These are phyloP conservation scores for Malacoraja senta DNA, from an alignment of 2,797 vertebrate species.

Conservation along the genomic window DNA sequence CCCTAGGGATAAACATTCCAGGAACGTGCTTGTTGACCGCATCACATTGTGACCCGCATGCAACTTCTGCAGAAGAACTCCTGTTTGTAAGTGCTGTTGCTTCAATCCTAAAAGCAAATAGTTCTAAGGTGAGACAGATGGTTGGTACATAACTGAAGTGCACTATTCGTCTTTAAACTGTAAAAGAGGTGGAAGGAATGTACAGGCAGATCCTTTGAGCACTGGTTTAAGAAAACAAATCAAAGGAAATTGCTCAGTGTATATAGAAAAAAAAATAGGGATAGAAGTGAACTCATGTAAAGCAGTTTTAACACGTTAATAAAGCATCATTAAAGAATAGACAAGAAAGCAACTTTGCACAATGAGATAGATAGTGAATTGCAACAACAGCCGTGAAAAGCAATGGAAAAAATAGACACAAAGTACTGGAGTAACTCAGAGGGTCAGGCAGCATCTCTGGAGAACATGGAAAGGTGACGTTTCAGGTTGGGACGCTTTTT, in stretches of 20 bases:
- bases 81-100: neutral
- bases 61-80: neutral
- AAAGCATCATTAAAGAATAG: neutral
- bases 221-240: neutral
- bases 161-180: conserved; percentile 7
- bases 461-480: no score
- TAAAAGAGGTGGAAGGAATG: neutral
- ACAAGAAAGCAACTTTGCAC: neutral
- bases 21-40: conserved; percentile 32
- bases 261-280: neutral
- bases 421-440: no score
- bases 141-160: neutral
- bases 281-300: neutral
- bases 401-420: no score
- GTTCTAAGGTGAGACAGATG: conserved; percentile 22
- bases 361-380: neutral
- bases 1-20: conserved; percentile 37
- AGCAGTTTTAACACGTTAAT: neutral
- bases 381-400: neutral
- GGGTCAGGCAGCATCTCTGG: no score
- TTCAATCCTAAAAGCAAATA: conserved; percentile 4
- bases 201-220: neutral
- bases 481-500: no score
- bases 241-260: neutral
- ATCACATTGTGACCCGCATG: conserved; percentile 18